Evolutionary conservation across 2,797 vertebrate species (phyloP), one percentile per base, ranked within the genome.

Genomic region (Dryobates pubescens): DNA sequence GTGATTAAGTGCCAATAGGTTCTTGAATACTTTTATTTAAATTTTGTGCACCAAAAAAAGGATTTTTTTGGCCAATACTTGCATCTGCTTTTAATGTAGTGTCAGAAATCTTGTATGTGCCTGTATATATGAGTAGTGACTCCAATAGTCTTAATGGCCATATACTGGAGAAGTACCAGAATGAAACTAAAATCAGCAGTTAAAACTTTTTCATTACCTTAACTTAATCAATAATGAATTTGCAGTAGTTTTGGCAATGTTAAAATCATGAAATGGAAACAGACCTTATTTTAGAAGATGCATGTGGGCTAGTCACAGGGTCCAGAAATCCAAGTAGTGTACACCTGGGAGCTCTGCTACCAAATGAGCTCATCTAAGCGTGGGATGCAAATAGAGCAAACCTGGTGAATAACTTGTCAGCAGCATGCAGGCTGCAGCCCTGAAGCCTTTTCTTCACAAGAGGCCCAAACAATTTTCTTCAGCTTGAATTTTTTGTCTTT

Each of bases 311-410:
- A 89, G 77, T 96, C 80, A 88, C 61, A 85, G 69, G 18, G 69
- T 92, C 84, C 72, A 90, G 73, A 90, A 87, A 81, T 87, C 79
- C 83, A 92, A 87, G 77, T 69, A 81, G 75, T 73, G 71, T 76
- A 77, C 90, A 86, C 67, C 45, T 96, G 89, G 92, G 91, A 95
- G 57, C n/a, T 83, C 59, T 82, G 67, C 63, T 95, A 67, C 67
- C 72, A 87, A 67, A 89, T 89, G 79, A 95, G 73, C 76, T 95
- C 87, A 76, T 91, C 87, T 64, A 77, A 93, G 75, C 15, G 17
- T 91, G 72, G 82, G 88, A 92, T 94, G 80, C 86, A 95, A 93
- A 81, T 47, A 56, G 64, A 89, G 54, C 4, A 51, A 68, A 75
- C 41, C 71, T 86, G 59, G 88, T 0, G 5, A 90, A 61, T 65